Evolutionary conservation across 2,888 invertebrate genomes (phyloP), one percentile per base, ranked within the genome.

Genomic region (Mechanitis messenoides): DNA sequence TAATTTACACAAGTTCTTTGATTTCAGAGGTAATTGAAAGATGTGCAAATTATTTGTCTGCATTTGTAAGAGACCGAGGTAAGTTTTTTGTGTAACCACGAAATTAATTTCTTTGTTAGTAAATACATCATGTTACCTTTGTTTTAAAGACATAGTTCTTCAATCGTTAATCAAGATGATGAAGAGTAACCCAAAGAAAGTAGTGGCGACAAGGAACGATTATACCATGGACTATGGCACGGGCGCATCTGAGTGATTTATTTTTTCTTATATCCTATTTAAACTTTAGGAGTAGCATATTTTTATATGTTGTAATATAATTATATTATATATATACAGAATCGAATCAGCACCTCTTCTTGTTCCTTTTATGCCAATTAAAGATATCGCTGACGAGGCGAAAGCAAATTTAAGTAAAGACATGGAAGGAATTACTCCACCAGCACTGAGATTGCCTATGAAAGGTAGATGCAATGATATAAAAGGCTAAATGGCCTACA

Each of bases 21-120:
- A 55, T 82, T 84, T 45, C 78, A 87, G 86, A 71, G 46, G 80
- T 80, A 0, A 71, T 85, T 46, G 68, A 64, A 0, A 71, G 79
- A 45, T 78, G 79, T 61, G 75, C 76, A 3, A 74, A 78, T 62
- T 85, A 85, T 62, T 71, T 86, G 55, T 86, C 87, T 3, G 83
- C 74, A 7, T 84, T 79, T 68, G 67, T 74, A 31, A 78, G 84
- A 33, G 85, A 86, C 55, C 74, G 84, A 78, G 81, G 87, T 85
- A 63, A 58, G 69, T 58, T 56, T 33, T 54, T 54, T 20, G n/a
- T 31, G 9, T 50, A 31, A 50, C 9, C 11, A 31, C 11, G 50
- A 28, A 9, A 31, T 11, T 31, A 31, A 5, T 50, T 50, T 31
- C 6, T 3, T 50, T 31, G 11, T 9, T 50, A 7, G 31, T 50